Conservation (phyloP, 2,797 vertebrate genomes). For the Leptodactylus fallax region DNA sequence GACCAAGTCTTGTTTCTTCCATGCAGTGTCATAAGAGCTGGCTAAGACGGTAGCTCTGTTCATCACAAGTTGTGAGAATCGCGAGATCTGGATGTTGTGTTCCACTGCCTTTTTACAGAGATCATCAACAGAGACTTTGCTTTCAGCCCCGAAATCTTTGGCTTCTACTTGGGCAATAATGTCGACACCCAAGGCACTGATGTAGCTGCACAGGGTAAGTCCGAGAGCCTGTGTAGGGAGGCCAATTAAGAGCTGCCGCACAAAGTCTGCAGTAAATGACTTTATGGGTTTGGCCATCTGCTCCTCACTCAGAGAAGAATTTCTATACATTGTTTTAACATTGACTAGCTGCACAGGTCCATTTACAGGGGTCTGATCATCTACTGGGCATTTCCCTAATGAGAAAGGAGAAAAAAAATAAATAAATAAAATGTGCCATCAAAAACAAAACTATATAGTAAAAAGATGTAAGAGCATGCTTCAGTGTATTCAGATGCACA, state of each 20-base stretch:
- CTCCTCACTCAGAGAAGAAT: constrained; percentile 90
- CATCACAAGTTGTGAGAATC: constrained; percentile 89
- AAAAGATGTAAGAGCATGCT: no score
- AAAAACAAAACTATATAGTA: not conserved
- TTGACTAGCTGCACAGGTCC: constrained; percentile 87
- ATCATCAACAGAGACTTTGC: constrained; percentile 95
- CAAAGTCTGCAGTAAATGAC: constrained; percentile 95
- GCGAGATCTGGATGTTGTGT: constrained; percentile 89
- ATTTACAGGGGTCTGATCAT: constrained; percentile 86
- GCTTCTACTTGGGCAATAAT: constrained; percentile 94
- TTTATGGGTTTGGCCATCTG: constrained; percentile 97
- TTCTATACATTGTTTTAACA: constrained; percentile 87
- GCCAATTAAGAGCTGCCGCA: constrained; percentile 93
- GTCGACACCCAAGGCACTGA: constrained; percentile 91
- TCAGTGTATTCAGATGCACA: no score
- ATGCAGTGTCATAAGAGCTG: constrained; percentile 93
- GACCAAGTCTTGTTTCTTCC: constrained; percentile 96
- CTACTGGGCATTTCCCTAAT: constrained; percentile 79
- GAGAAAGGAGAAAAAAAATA: constrained; percentile 12
- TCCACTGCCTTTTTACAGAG: constrained; percentile 94
- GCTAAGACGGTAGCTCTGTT: constrained; percentile 93
- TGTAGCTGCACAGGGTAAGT: constrained; percentile 91
- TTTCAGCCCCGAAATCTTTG: constrained; percentile 95
- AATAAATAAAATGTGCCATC: no score
- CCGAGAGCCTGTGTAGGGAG: constrained; percentile 93